Conservation (phyloP, 2,797 vertebrate genomes). For the Liparis tanakae region DNA sequence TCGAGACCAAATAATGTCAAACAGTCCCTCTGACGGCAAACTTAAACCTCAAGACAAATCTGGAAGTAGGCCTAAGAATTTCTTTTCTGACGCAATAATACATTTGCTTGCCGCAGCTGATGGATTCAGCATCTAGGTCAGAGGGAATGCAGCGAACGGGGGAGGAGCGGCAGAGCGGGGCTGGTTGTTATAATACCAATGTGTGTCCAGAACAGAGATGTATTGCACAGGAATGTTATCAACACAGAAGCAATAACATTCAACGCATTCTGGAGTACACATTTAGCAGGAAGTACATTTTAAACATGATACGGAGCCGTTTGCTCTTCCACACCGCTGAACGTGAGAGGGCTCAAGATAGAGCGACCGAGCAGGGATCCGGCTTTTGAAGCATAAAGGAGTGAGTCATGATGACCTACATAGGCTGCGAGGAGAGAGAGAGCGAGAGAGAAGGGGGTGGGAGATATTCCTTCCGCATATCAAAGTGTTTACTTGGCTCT, state of each 20-base stretch:
- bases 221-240: not conserved
- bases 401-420: conserved; percentile 88
- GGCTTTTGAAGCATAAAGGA: conserved; percentile 82
- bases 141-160: conserved; percentile 50
- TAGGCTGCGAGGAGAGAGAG: conserved; percentile 74
- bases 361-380: conserved; percentile 73
- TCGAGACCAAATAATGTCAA: conserved; percentile 23
- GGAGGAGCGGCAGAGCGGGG: conserved; percentile 17
- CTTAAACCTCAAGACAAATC: conserved; percentile 36
- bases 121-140: conserved; percentile 75
- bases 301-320: conserved; percentile 47
- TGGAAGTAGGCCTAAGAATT: conserved; percentile 61
- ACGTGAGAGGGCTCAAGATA: conserved; percentile 78
- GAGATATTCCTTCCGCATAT: conserved; percentile 83
- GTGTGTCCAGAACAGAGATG: not conserved
- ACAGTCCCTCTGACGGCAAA: conserved; percentile 33
- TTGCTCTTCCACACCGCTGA: conserved; percentile 68
- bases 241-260: conserved; percentile 7
- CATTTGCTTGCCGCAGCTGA: conserved; percentile 72
- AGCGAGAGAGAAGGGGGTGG: conserved; percentile 51
- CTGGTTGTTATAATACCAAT: conserved; percentile 4
- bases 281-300: conserved; percentile 25
- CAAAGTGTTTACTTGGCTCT: conserved; percentile 84
- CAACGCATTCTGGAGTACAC: not conserved
- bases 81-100: conserved; percentile 65